Evolutionary conservation across 64 coral and sea anemone genomes (phyloP), one percentile per base, ranked within the genome.

Genomic region (Platygyra sinensis): DNA sequence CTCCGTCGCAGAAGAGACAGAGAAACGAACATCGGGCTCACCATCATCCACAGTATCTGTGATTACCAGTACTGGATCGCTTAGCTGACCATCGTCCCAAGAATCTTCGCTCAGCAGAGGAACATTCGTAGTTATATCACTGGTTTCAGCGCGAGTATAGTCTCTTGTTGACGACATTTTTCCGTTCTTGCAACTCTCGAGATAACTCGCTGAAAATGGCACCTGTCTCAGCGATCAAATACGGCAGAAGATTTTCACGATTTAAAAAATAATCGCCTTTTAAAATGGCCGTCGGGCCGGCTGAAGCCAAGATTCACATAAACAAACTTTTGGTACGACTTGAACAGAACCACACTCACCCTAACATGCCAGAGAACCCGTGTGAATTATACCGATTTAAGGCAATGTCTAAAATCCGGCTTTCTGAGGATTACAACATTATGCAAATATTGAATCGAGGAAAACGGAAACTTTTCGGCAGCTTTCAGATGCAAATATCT

Each of bases 161-260:
- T 85, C 81, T 85, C 81, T 71, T 33, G 24, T 85, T 62, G 62
- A 71, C 36, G 81, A 63, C 81, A 85, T 85, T 85, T 50, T 24
- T 27, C 2, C 24, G 20, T 51, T 2, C 24, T 50, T 8, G 17
- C 11, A 20, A 24, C 49, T 17, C 32, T 75, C 28, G 36, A 55
- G 51, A 71, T 73, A 38, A 52, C 10, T 29, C 27, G 3, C 19
- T 29, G 42, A 75, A 75, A 74, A 39, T n/a, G 14, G 19, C 72
- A 55, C 32, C 24, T 60, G 79, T 82, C 42, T 30, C 62, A 12
- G 10, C 54, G 12, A 57, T 57, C 61, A 10, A 82, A 39, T 19
- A 82, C 60, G 42, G 60, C 46, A 60, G 17, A 31, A 60, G 30
- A 82, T 28, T 54, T 82, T 57, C 42, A 18, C 62, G 25, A 38